Evolutionary conservation across 2,113 vertebrate species (phyloP).

Genomic region (Tor tambroides): DNA sequence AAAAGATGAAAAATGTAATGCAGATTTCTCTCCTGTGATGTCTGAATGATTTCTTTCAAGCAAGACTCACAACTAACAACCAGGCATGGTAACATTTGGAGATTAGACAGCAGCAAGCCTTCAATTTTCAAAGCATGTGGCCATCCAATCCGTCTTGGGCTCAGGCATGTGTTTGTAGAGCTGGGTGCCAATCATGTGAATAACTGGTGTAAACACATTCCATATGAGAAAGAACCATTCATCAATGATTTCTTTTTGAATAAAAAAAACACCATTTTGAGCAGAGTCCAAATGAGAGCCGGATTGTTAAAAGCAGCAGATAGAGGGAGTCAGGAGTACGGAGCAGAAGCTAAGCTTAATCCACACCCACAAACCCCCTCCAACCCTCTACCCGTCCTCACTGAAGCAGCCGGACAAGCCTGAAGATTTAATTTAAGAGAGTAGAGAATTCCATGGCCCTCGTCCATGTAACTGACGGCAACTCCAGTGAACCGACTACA

Average conservation of each 20-base stretch:
- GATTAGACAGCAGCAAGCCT: neutral
- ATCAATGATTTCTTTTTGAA: neutral
- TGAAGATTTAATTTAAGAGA: slow-evolving; percentile 76
- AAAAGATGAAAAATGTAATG: neutral
- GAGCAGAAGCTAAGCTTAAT: slow-evolving; percentile 58
- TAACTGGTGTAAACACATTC: neutral
- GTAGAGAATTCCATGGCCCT: slow-evolving; percentile 74
- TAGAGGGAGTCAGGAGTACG: slow-evolving; percentile 61
- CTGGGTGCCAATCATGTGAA: neutral
- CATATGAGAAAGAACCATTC: neutral
- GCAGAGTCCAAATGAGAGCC: slow-evolving; percentile 52
- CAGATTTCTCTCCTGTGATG: neutral
- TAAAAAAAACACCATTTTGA: slow-evolving; percentile 35
- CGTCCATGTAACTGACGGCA: slow-evolving; percentile 70
- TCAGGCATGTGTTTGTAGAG: neutral
- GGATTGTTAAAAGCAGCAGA: slow-evolving; percentile 65
- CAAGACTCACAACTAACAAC: neutral
- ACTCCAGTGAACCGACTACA: slow-evolving; percentile 61
- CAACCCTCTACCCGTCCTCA: slow-evolving; percentile 51
- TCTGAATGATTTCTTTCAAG: neutral
- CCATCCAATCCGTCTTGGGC: neutral
- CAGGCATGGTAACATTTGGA: neutral
- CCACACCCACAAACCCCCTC: slow-evolving; percentile 49
- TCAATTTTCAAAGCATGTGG: neutral
- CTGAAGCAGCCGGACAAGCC: slow-evolving; percentile 68